phyloP scores from a whole-genome alignment of 2,113 vertebrate genomes.

The Pterocles burchelli region DNA sequence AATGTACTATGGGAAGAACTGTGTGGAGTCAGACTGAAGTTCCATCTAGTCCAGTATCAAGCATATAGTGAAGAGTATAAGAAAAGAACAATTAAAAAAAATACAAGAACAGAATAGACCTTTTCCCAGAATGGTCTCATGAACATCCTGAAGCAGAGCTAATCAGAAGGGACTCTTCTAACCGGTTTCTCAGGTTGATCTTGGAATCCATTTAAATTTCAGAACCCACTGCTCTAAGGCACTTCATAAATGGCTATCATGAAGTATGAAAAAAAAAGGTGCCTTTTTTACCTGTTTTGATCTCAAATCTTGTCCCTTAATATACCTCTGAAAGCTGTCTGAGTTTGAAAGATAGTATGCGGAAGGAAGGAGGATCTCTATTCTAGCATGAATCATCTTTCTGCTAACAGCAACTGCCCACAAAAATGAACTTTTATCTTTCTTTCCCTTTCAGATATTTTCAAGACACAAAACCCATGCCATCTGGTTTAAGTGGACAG shows the following conservation, averaged over 20 bases:
- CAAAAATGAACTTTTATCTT: background rate
- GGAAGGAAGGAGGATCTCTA: background rate
- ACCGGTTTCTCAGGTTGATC: background rate
- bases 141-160: background rate
- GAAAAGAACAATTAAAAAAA: background rate
- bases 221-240: background rate
- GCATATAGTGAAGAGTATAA: background rate
- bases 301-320: background rate
- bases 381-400: background rate
- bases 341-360: background rate
- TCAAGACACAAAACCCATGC: background rate
- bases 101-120: background rate
- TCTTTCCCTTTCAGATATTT: background rate
- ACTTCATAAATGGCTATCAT: background rate
- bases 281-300: background rate
- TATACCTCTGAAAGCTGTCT: background rate
- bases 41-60: background rate
- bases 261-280: background rate
- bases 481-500: background rate
- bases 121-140: background rate
- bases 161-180: background rate
- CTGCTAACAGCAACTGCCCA: background rate
- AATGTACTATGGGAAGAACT: background rate
- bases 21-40: background rate
- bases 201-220: background rate